Evolutionary conservation across 2,888 invertebrate species (phyloP), one percentile per base, ranked within the genome.

Genomic region (Sesia bembeciformis): DNA sequence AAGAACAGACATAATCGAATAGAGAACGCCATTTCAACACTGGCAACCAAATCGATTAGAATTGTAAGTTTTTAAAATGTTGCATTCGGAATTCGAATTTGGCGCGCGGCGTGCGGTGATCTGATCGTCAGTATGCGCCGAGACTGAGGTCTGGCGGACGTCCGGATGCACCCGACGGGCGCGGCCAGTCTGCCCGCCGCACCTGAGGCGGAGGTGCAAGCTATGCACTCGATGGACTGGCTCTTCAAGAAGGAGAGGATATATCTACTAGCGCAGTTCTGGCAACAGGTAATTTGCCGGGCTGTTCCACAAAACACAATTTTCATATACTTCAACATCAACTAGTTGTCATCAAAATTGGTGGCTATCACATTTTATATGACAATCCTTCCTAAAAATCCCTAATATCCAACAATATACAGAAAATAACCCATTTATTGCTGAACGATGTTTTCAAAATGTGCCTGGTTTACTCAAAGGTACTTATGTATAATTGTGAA

Each of bases 191-290:
- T 94, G 92, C 93, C 94, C 92, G 93, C 93, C 92, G 93, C 93
- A 90, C 93, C 92, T 78, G 94, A 95, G 92, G 95, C 96, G 93
- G 96, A 96, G 93, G 93, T 96, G 91, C 95, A 95, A 93, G 94
- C 96, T 90, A 95, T 96, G 94, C 96, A 96, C 93, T 96, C 96
- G 84, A 96, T 97, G 96, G 96, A 97, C 93, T 97, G 97, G 96
- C 93, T 97, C 87, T 96, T 96, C 93, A 96, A 96, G 93, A 97
- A 97, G 92, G 96, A 97, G 91, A 92, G 95, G 91, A 96, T 97
- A 91, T 97, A 96, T 91, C 92, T 97, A 83, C 93, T 97, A 83
- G 96, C 96, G 82, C 97, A 97, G 91, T 97, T 97, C 91, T 97
- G 97, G 96, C 97, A 97, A 95, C 97, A 97, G 96, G 97, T 97